Percentiles rank a stretch among this genome's conserved stretches.
phyloP scores from a whole-genome alignment of 2,113 vertebrate genomes.

The Danio rerio region GRCz12tu NC_133177.1:5417001-5417500 shows the following conservation, averaged over 20 bases:
- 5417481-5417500: slow-evolving; percentile 23
- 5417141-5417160: slow-evolving; percentile 9
- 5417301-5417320: slow-evolving; percentile 19
- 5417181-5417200: slow-evolving; percentile 31
- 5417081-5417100: no score
- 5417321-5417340: slow-evolving; percentile 9
- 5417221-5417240: slow-evolving; percentile 37
- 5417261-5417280: slow-evolving; percentile 45
- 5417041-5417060: no score
- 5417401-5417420: slow-evolving; percentile 22
- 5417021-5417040: no score
- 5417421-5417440: slow-evolving; percentile 16
- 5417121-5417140: no score
- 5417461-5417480: not conserved
- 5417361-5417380: slow-evolving; percentile 20
- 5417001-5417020: no score
- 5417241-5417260: slow-evolving; percentile 10
- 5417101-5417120: no score
- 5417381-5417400: slow-evolving; percentile 53
- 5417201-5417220: slow-evolving; percentile 24
- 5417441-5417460: slow-evolving; percentile 33
- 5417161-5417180: slow-evolving; percentile 33
- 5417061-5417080: no score
- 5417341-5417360: slow-evolving; percentile 47
- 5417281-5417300: slow-evolving; percentile 38